A percentile compares a stretch with the other conserved stretches of the same genome.
These are phyloP conservation scores for Meganola albula DNA, from an alignment of 2,888 invertebrate species.

Conservation along the genomic window DNA sequence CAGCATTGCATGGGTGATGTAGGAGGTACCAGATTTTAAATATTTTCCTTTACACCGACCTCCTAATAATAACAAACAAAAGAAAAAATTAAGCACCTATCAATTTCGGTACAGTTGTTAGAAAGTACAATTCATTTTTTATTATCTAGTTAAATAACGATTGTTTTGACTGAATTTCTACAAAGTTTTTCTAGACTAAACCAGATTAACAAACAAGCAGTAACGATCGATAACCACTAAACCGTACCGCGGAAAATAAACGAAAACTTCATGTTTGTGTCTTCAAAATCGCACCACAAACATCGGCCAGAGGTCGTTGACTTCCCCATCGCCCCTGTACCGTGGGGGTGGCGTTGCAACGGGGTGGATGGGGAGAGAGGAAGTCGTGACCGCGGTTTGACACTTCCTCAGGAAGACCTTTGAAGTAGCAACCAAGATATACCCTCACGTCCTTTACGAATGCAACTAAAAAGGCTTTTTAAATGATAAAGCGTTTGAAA, in stretches of 20 bases:
- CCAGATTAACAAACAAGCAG: constrained; percentile 35
- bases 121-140: no score
- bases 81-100: no score
- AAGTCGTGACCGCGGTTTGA: constrained; percentile 71
- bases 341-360: constrained; percentile 35
- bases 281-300: constrained; percentile 70
- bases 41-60: no score
- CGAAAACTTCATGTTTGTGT: constrained; percentile 61
- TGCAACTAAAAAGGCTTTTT: constrained; percentile 17
- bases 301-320: constrained; percentile 59
- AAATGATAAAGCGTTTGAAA: constrained; percentile 10
- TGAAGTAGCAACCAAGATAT: constrained; percentile 56
- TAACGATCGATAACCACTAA: constrained; percentile 46
- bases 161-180: no score
- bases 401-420: constrained; percentile 76
- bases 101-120: no score
- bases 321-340: constrained; percentile 44
- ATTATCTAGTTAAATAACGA: no score
- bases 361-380: constrained; percentile 42
- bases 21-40: no score
- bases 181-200: no score
- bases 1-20: no score
- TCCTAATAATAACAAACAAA: no score
- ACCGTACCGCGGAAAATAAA: constrained; percentile 54
- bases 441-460: constrained; percentile 23